Evolutionary conservation across 92 coral and sea anemone species (phyloP), one percentile per base, ranked within the genome.

Genomic region (Porites divaricata): DNA sequence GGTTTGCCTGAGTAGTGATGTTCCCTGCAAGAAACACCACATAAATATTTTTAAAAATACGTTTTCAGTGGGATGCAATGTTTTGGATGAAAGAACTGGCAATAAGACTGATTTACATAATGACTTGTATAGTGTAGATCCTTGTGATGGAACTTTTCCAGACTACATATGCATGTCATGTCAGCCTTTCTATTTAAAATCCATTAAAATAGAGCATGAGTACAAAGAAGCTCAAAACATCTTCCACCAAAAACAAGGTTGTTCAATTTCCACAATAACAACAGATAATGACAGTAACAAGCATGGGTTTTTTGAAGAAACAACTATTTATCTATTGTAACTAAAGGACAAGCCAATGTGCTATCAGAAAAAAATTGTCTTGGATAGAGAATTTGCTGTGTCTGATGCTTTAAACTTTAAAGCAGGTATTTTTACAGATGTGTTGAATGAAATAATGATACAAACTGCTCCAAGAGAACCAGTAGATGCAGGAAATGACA

Each of bases 21-120:
- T 70, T 15, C 68, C 75, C 90, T 87, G 90, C 80, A 80, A 87
- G 63, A 87, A 74, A 87, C 90, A 87, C 16, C 75, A 67, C 52
- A 81, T 81, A 57, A 20, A 11, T 69, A 58, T 69, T 45, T 88
- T 81, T 76, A 35, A 87, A 23, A 22, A 48, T 24, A 67, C 54
- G 26, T 88, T 88, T 88, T 76, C 82, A 72, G 83, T 88, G 68
- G 79, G 87, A 4, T 81, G 83, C 23, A 81, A 88, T 64, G 75
- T 88, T 75, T 66, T 75, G 24, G 86, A 87, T 65, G 90, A 79
- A 65, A 16, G 4, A 2, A 69, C 20, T 80, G 88, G 81, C 6
- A 74, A 62, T 59, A 87, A 61, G 67, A 87, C 86, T 3, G 86
- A 70, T 64, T 74, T 71, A 13, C 65, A 79, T 63, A 24, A 53